Evolutionary conservation across 2,888 invertebrate species (phyloP).

Genomic region (Carpatolechia fugitivella): DNA sequence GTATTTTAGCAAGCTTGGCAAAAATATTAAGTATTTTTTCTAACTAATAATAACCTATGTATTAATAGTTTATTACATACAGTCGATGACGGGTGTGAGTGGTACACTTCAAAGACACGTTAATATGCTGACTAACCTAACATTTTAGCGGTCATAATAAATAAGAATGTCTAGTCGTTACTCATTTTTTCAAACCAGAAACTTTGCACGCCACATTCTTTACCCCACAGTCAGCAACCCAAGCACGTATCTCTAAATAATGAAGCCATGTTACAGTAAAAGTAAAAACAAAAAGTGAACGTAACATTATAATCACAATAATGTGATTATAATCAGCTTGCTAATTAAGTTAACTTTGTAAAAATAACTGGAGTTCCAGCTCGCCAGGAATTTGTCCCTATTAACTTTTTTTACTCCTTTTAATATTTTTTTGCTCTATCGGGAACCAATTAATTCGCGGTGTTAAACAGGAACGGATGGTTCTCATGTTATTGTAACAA

Average conservation of each 20-base stretch:
- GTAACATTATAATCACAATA: conserved; percentile 8
- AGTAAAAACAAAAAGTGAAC: no score
- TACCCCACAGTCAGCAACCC: conserved; percentile 7
- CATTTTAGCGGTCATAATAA: conserved; percentile 5
- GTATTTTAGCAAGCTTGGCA: no score
- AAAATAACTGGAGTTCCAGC: conserved; percentile 12
- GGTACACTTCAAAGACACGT: no score
- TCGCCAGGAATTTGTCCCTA: conserved; percentile 26
- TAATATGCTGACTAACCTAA: conserved; percentile 9
- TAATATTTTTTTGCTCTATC: conserved; percentile 15
- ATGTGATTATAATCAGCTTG: conserved; percentile 12
- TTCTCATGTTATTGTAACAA: conserved; percentile 29
- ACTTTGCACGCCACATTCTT: not conserved
- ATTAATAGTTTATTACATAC: no score
- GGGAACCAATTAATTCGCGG: conserved; percentile 26
- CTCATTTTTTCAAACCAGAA: not conserved
- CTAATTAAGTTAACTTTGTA: conserved; percentile 16
- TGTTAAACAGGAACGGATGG: conserved; percentile 24
- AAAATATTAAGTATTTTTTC: no score
- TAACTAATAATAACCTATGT: no score
- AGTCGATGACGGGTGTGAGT: not conserved
- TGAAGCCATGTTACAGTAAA: conserved; percentile 12
- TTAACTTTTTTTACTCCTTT: conserved; percentile 21
- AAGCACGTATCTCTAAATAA: conserved; percentile 12
- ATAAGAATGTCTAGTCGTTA: not conserved